A percentile compares a stretch with the other conserved stretches of the same genome.
Conservation (phyloP, 2,888 invertebrate species). For the Diadegma fenestrale region DNA sequence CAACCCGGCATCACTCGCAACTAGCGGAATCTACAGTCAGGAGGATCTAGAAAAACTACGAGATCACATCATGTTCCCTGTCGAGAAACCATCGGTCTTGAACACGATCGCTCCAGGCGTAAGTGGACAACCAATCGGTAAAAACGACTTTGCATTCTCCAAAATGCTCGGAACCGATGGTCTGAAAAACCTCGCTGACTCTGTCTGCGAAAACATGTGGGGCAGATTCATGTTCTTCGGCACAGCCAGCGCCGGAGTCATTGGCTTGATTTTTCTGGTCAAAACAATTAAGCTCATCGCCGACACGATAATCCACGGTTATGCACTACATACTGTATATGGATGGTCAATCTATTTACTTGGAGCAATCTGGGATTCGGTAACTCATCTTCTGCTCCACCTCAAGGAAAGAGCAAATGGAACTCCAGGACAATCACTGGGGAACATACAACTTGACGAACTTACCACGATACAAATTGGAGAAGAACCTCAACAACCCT, state of each 20-base stretch:
- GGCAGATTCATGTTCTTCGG: constrained; percentile 33
- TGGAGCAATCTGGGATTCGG: constrained; percentile 42
- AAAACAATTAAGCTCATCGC: constrained; percentile 29
- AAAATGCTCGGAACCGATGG: too few species aligned
- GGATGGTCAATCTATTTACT: constrained; percentile 44
- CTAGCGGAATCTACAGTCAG: constrained; percentile 55
- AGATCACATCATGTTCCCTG: constrained; percentile 64
- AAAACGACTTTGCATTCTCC: too few species aligned
- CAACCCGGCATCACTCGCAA: constrained; percentile 33
- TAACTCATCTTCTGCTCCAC: constrained; percentile 37
- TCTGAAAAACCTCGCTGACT: too few species aligned
- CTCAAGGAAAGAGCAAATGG: neutral
- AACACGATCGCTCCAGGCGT: too few species aligned
- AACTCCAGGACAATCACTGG: too few species aligned
- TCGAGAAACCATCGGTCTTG: too few species aligned
- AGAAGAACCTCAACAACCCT: too few species aligned
- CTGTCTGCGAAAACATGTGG: too few species aligned
- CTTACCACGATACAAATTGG: too few species aligned
- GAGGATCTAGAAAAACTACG: constrained; percentile 36
- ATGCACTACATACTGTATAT: constrained; percentile 41
- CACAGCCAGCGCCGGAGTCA: constrained; percentile 39
- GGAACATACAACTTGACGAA: too few species aligned
- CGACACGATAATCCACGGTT: constrained; percentile 35
- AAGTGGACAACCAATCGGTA: too few species aligned
- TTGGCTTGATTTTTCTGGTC: constrained; percentile 28